Evolutionary conservation across 2,888 invertebrate species (phyloP).

Genomic region (Apodemia hepburni): DNA sequence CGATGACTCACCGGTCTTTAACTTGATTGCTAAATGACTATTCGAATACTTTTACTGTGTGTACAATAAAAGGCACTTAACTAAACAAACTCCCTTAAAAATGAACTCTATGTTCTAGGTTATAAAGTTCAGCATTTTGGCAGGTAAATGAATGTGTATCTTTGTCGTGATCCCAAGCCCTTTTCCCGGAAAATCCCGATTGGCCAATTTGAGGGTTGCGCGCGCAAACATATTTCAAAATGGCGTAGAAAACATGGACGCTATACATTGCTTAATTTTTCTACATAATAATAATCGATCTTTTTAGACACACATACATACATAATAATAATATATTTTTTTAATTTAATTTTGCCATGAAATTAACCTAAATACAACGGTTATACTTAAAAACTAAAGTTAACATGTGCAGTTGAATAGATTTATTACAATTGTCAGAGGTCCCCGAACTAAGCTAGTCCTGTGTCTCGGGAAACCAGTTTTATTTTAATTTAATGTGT

Average conservation of each 20-base stretch:
- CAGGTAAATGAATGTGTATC: not conserved
- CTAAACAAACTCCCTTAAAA: not conserved
- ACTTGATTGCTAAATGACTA: conserved; percentile 18
- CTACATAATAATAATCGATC: no score
- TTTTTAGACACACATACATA: no score
- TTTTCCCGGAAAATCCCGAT: conserved; percentile 40
- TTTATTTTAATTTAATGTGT: no score
- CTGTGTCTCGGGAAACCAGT: no score
- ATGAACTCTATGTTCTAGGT: not conserved
- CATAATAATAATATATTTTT: no score
- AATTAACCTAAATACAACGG: no score
- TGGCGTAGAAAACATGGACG: conserved; percentile 2
- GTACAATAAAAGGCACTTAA: not conserved
- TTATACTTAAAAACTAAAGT: no score
- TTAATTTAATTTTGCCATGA: no score
- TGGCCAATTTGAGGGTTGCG: conserved; percentile 46
- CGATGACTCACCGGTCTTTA: conserved; percentile 22
- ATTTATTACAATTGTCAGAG: no score
- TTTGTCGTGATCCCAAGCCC: conserved; percentile 38
- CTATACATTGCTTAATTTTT: conserved; percentile 29
- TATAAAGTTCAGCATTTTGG: not conserved
- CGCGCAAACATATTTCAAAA: conserved; percentile 39
- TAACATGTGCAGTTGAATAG: no score
- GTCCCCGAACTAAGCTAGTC: no score
- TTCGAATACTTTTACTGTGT: conserved; percentile 18